Percentiles rank a stretch among this genome's conserved stretches.
Conservation (phyloP, 2,888 invertebrate genomes). For the Hypomecis punctinalis region DNA sequence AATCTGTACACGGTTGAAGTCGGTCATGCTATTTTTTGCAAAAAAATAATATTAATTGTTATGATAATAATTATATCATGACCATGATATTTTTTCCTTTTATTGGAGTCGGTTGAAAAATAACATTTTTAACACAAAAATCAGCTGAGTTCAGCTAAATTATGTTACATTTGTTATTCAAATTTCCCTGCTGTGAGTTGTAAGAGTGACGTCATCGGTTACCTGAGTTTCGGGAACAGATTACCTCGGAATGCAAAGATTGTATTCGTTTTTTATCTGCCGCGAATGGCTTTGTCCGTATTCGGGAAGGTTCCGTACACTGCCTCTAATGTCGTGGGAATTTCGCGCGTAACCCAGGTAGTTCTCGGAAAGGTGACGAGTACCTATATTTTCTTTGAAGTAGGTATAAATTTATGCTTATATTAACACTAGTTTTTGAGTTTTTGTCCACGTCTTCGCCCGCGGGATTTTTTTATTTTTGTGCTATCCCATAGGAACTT, state of each 20-base stretch:
- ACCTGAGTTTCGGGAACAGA: slow-evolving; percentile 58
- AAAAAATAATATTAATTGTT: background rate
- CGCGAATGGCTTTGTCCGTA: slow-evolving; percentile 34
- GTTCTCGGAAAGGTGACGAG: slow-evolving; percentile 16
- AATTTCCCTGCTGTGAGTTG: background rate
- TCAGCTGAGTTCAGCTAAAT: too few species aligned
- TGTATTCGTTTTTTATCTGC: slow-evolving; percentile 37
- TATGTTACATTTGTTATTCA: too few species aligned
- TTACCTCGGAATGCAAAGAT: slow-evolving; percentile 57
- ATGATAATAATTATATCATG: background rate
- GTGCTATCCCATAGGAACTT: too few species aligned
- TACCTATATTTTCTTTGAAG: background rate
- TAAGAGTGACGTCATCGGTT: slow-evolving; percentile 51
- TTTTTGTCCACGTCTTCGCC: too few species aligned
- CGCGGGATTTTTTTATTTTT: too few species aligned
- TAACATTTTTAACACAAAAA: too few species aligned
- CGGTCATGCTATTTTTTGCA: too few species aligned
- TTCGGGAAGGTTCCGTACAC: slow-evolving; percentile 31
- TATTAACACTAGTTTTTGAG: background rate
- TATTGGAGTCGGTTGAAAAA: too few species aligned
- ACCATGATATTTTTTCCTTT: too few species aligned
- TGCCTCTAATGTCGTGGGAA: slow-evolving; percentile 51
- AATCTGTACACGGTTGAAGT: too few species aligned
- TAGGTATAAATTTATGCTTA: background rate
- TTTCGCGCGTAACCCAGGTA: slow-evolving; percentile 41